Base-by-base conservation (phyloP, 2,113 vertebrate species). In the Dicerorhinus sumatrensis region DNA sequence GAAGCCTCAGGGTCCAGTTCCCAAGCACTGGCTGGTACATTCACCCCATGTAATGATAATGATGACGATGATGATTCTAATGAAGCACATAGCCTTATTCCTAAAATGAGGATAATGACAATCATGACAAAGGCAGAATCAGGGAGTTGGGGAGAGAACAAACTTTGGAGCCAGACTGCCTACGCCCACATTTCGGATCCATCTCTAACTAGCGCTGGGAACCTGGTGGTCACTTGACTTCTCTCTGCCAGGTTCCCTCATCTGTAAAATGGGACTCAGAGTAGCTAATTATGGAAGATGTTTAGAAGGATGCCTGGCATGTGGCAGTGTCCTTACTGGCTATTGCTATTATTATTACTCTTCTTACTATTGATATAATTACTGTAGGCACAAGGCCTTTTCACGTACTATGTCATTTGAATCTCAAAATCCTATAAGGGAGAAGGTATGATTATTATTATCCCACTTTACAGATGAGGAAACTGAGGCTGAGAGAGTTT, bases 21-120 rank as follows among this genome's bases (percentile, higher is more conserved):
- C 31, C 25, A 13, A 91, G 70, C 54, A 48, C 54, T 27, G 77
- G 29, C 83, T 83, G 60, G 69, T 62, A 13, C 62, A 9, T 92
- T 86, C 91, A 60, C 56, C 31, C 36, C 11, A 0, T 12, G 69
- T 56, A 18, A 33, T 51, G 48, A 69, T 20, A n/a, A 63, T 1
- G 25, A 63, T 42, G 77, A 33, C 18, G 48, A 39, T 81, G 65
- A 31, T 48, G 29, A 33, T 29, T 39, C 11, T 91, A 65, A 56
- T 25, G 65, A 96, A 69, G 63, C n/a, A 46, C 81, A 63, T 62
- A 54, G 46, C 11, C 54, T 79, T 42, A 72, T 67, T 93, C 51
- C 69, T 79, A 48, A 93, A 79, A 91, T 51, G 31, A 67, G 21
- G 48, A 54, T 76, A 89, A 95, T 58, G 91, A 63, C 93, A 69